Evolutionary conservation across 2,797 vertebrate genomes (phyloP), one percentile per base, ranked within the genome.

Genomic region (Vireo griseus): DNA sequence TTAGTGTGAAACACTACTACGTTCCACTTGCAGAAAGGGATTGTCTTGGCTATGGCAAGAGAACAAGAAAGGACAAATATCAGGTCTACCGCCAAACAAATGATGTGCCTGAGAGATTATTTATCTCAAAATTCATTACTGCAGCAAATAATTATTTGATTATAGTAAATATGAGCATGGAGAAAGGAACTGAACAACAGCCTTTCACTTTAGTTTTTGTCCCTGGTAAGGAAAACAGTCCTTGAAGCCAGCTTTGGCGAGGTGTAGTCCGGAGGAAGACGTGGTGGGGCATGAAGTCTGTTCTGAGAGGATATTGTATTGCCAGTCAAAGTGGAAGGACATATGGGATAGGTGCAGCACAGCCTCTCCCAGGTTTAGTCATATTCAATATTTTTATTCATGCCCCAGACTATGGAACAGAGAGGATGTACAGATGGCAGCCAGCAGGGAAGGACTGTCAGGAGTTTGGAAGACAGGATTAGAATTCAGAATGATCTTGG

Each of bases 401-500:
- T 80, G 68, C 11, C 65, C 91, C 72, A 90, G 85, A 96, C 0
- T 47, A 96, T 58, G 65, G 65, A 96, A 92, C 85, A 94, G 91
- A 91, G 90, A 95, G 47, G 82, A 91, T 96, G 83, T 91, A 92
- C 96, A 96, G 96, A 96, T 96, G 96, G 96, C 89, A 96, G 91
- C 72, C 94, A 94, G 95, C 94, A 96, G 96, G 95, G 87, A 94
- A 79, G 93, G 87, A 91, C 76, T 94, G 94, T 96, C 85, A 94
- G 94, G 88, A 95, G 57, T 94, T 92, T 83, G 90, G 96, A 94
- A 81, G 61, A 88, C 78, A 91, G 48, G 82, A 94, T 83, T 86
- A 90, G 91, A 94, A 95, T 94, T 91, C 82, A 92, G 80, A 96
- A 96, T 94, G 0, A 80, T 90, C 52, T 94, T 95, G 93, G 79